Base-by-base conservation (phyloP, 2,888 invertebrate genomes). In the Parnassius smintheus region DNA sequence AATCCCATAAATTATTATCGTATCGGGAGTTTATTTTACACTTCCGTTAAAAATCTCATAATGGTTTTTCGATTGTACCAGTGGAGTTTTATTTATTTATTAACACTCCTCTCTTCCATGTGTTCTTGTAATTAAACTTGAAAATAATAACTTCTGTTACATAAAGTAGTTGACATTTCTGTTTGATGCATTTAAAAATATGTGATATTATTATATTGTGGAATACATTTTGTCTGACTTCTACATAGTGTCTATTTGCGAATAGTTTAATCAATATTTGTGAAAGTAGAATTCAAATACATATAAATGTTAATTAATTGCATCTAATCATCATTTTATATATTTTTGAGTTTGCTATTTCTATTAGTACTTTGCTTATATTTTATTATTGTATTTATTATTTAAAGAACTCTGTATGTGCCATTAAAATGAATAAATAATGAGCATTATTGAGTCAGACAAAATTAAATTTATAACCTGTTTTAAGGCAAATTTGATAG, bases 11-110 rank as follows among this genome's bases (percentile, higher is more conserved):
- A 90, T 91, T 91, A 91, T 91, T 91, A 90, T 90, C 84, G 83
- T 85, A 86, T 81, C 88, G 91, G 91, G 86, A 90, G 90, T 85
- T 82, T 77, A 81, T 79, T 83, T 86, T 83, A 81, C 72, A 83
- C 89, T 91, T 88, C 90, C 87, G 88, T 91, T 88, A 91, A 90
- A 90, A 91, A 89, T 88, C 89, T 90, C 90, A 80, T 78, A 88
- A 89, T 89, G 91, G 89, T 88, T 86, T 91, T 88, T 90, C 88
- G 75, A 88, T 89, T 90, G 91, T 91, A 91, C 91, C 91, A 90
- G 86, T 90, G 90, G 83, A 86, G 81, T 83, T 83, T 80, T 85
- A 85, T 88, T 90, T 88, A 90, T 83, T 90, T 85, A 86, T 86
- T 84, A 83, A 78, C 81, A 78, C 81, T 82, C 81, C 80, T 77